phyloP scores from a whole-genome alignment of 2,797 vertebrate genomes.

The Falco naumanni region DNA sequence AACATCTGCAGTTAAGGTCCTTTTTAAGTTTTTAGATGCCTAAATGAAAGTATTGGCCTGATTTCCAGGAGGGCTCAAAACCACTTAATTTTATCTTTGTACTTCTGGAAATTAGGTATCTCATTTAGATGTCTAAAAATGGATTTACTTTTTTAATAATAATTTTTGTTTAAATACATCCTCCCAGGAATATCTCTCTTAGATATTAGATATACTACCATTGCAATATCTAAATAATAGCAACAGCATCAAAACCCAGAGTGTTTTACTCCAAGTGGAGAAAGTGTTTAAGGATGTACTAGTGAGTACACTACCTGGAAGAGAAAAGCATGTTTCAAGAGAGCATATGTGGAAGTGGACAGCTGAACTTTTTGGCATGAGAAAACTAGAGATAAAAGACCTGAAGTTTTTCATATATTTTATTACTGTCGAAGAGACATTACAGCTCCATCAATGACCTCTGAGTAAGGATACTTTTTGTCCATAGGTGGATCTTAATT shows the following conservation, averaged over 20 bases:
- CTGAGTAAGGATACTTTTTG: neutral
- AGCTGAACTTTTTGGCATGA: neutral
- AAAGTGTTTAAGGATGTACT: neutral
- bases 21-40: neutral
- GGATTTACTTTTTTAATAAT: neutral
- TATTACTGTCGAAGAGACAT: neutral
- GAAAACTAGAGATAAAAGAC: neutral
- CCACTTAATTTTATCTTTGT: neutral
- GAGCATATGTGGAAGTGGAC: neutral
- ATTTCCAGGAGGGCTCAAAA: neutral
- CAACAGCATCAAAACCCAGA: neutral
- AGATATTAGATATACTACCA: neutral
- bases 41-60: neutral
- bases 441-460: neutral
- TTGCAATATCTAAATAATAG: neutral
- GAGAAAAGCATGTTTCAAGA: neutral
- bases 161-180: neutral
- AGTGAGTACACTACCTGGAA: accelerated
- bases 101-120: neutral
- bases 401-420: neutral
- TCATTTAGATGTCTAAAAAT: neutral
- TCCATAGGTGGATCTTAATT: neutral
- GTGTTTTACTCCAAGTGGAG: neutral
- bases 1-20: neutral
- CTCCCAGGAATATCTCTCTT: neutral